Base-by-base conservation (phyloP, 2,797 vertebrate genomes). In the Spinibarbus caldwelli region DNA sequence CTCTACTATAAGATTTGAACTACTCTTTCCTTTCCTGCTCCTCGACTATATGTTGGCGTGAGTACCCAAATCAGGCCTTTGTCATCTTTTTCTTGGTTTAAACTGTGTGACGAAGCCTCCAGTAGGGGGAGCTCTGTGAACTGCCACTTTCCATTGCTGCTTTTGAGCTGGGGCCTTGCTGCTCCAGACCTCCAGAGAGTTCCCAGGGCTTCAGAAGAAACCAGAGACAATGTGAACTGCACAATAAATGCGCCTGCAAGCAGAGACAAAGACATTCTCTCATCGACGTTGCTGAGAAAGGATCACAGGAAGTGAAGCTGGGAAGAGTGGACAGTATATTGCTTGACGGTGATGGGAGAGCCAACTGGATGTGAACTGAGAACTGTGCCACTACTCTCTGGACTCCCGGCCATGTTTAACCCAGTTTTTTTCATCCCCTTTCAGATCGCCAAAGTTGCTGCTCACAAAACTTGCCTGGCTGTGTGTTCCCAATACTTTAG, bases 161-260 rank as follows among this genome's bases (percentile, higher is more conserved):
- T 57, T 78, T 72, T 34, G 59, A 82, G 62, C 62, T 34, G 62
- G 29, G 3, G 29, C 62, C 9, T 29, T 34, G 29, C 62, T 66
- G 15, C 62, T 66, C 62, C 62, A 66, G 70, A 76, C 71, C 85
- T 87, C 80, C 76, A 80, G 82, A 88, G 83, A 87, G 83, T 85
- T 83, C n/a, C n/a, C n/a, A n/a, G n/a, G n/a, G n/a, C n/a, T 85
- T 83, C 64, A 78, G 80, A 89, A 83, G 83, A 88, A 90, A 87
- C 87, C 43, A 79, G 78, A 89, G 76, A 90, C 88, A 87, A 88
- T 90, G 85, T 64, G 80, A 77, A 82, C 45, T 78, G 47, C 82
- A 86, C 41, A 83, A 85, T 80, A 83, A 82, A 79, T 62, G 67
- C 29, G 10, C 26, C 82, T 72, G 83, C 57, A 64, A 72, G 72